Conservation (phyloP, 2,113 vertebrate species). For the Grammomys dolichurus region DNA sequence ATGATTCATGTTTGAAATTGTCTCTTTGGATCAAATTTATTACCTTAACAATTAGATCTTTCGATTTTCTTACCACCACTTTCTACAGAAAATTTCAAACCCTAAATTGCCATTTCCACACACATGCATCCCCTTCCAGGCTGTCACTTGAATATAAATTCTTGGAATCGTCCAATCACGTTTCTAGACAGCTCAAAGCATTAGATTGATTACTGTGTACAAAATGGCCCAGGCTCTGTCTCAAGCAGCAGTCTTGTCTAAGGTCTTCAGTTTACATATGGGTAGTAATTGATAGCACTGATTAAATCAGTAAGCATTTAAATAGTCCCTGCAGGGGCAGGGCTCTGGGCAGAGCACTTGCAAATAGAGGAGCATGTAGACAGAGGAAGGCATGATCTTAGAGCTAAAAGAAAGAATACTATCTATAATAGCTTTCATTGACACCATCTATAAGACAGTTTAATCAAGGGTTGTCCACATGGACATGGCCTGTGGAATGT, state of each 20-base stretch:
- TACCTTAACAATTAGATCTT: conserved; percentile 11
- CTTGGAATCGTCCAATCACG: background rate
- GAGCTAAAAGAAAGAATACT: background rate
- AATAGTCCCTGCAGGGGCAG: background rate
- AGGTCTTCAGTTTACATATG: conserved; percentile 18
- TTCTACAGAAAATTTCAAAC: background rate
- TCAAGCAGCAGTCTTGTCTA: background rate
- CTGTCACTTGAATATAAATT: background rate
- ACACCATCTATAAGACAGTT: background rate
- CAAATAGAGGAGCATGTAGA: too few species aligned
- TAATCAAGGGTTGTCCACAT: too few species aligned
- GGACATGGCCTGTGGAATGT: too few species aligned
- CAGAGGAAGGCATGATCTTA: background rate
- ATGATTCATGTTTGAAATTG: conserved; percentile 43
- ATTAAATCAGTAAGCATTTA: conserved; percentile 27
- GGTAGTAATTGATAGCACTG: background rate
- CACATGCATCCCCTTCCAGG: background rate
- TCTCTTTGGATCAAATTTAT: conserved; percentile 23
- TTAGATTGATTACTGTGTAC: background rate
- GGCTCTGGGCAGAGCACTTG: background rate
- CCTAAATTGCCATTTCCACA: background rate
- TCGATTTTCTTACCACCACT: background rate
- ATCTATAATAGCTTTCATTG: background rate
- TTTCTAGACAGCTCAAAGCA: background rate
- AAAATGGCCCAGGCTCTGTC: background rate